Base-by-base conservation (phyloP, 2,113 vertebrate genomes). In the Toxotes chatareus region DNA sequence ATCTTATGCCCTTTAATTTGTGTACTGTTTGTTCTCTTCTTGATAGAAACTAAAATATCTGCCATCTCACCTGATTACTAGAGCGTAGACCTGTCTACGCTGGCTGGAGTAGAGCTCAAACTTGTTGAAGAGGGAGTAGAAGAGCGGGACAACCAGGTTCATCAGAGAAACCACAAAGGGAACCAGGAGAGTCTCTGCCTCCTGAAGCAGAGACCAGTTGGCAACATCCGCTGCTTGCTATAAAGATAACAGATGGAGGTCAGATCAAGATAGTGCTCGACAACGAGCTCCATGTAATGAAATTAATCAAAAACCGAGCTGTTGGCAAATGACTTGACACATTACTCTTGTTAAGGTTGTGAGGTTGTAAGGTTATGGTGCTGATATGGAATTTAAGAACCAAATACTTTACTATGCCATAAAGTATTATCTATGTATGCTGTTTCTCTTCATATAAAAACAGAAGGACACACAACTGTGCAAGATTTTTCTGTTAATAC, bases 101-200 rank as follows among this genome's bases (percentile, higher is more conserved):
- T 97, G 97, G 83, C 73, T 94, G 87, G 95, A 95, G 51, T 96
- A 98, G 36, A 23, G 94, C 89, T 99, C 98, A 85, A 97, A 89
- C 60, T 94, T 93, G 85, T 94, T 91, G 84, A 99, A 96, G 86
- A 97, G 89, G 0, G 97, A 97, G 87, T 95, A 98, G 83, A 97
- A 86, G 23, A 98, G 95, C 0, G 98, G 98, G 46, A 98, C 73
- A 0, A 91, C 84, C 51, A 97, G 85, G 46, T 98, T 99, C 87
- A 99, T 94, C 31, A 97, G 94, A 62, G 96, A 96, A 34, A 95
- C 93, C 0, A 96, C 69, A 0, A 98, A 82, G 16, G 98, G 97
- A 47, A 99, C 92, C 5, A 98, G 86, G 59, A 99, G 92, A 31
- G 95, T 97, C 0, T 95, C 86, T 5, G 95, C 94, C 32, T 99